Evolutionary conservation across 2,888 invertebrate species (phyloP).

Genomic region (Idaea dimidiata): DNA sequence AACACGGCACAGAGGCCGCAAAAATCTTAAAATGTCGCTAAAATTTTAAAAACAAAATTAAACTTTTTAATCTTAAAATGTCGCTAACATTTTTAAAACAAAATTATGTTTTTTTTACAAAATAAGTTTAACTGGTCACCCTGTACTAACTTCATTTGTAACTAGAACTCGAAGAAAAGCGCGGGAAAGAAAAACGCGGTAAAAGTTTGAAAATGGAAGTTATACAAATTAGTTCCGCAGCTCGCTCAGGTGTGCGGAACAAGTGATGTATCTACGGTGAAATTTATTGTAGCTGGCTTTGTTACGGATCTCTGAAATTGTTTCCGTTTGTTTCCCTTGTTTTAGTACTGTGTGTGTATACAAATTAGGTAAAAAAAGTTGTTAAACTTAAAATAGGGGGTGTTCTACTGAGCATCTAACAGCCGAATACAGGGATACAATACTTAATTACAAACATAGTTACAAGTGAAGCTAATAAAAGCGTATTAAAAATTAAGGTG

Average conservation of each 20-base stretch:
- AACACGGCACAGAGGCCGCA: too few relatives aligned
- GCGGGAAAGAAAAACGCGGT: neutral
- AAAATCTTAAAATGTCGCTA: too few relatives aligned
- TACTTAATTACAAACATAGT: too few relatives aligned
- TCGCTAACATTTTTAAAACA: too few relatives aligned
- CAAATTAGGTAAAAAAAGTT: neutral
- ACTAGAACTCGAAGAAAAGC: neutral
- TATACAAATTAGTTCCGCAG: neutral
- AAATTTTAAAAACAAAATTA: too few relatives aligned
- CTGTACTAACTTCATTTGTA: neutral
- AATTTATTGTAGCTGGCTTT: neutral
- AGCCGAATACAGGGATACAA: too few relatives aligned
- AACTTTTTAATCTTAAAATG: too few relatives aligned
- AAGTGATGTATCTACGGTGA: neutral
- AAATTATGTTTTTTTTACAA: too few relatives aligned
- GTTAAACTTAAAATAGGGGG: neutral
- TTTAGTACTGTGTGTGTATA: neutral
- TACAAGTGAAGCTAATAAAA: too few relatives aligned
- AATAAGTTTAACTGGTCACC: neutral
- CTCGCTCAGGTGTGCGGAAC: neutral
- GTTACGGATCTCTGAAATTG: neutral
- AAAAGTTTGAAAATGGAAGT: neutral
- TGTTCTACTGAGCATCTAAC: too few relatives aligned
- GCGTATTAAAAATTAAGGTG: too few relatives aligned
- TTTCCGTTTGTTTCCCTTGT: neutral